These are phyloP conservation scores for Megaustenia siamemsis DNA, from an alignment of 2,888 invertebrate species.

Conservation along the genomic window DNA sequence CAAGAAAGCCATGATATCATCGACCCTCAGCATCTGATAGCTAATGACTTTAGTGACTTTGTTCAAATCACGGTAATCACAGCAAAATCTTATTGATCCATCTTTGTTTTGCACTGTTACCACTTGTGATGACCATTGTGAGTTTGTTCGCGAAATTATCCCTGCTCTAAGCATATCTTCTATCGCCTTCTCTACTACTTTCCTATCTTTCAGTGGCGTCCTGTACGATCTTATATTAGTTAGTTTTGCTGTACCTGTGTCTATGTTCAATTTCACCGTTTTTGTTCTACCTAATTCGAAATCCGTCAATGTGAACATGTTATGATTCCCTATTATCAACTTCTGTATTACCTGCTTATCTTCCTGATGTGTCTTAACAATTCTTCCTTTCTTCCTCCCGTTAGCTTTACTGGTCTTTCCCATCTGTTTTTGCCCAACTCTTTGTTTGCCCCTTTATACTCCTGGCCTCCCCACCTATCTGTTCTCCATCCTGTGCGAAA, in stretches of 20 bases:
- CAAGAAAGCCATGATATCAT: not conserved
- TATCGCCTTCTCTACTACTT: not conserved
- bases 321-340: too few relatives aligned
- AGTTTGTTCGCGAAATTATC: too few relatives aligned
- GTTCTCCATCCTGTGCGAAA: too few relatives aligned
- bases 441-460: not conserved
- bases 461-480: too few relatives aligned
- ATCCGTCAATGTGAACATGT: too few relatives aligned
- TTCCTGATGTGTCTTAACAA: not conserved
- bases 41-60: not conserved
- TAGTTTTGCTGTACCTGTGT: not conserved
- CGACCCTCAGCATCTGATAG: not conserved
- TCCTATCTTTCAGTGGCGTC: not conserved
- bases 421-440: not conserved
- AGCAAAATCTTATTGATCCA: not conserved
- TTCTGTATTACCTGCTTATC: too few relatives aligned
- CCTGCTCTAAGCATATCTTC: too few relatives aligned
- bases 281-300: not conserved
- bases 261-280: not conserved
- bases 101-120: not conserved
- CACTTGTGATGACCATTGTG: not conserved
- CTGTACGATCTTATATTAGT: too few relatives aligned
- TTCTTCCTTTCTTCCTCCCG: not conserved
- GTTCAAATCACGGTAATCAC: not conserved
- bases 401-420: not conserved